Percentiles rank a stretch among this genome's conserved stretches.
phyloP scores from a whole-genome alignment of 2,797 vertebrate species.

The Siniperca scherzeri region DNA sequence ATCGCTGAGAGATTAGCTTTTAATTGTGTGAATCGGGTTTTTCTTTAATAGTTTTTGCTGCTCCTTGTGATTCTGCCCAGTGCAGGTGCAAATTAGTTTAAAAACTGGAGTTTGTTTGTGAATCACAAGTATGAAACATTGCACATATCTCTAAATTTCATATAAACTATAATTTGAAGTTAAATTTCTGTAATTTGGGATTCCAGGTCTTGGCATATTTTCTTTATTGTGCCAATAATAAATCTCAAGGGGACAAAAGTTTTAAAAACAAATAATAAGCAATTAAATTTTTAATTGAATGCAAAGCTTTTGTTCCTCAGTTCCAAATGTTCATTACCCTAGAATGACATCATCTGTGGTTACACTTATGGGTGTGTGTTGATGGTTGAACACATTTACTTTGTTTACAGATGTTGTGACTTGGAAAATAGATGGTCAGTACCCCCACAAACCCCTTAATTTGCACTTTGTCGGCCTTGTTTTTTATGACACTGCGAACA shows the following conservation, averaged over 20 bases:
- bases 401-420: conserved; percentile 78
- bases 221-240: conserved; percentile 30
- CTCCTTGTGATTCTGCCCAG: neutral
- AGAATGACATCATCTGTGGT: conserved; percentile 78
- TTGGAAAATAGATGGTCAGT: conserved; percentile 79
- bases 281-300: conserved; percentile 64
- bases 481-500: conserved; percentile 82
- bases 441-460: conserved; percentile 80
- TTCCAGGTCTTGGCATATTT: conserved; percentile 17
- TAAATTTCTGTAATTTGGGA: conserved; percentile 1
- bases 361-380: conserved; percentile 69
- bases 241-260: conserved; percentile 39
- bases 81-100: conserved; percentile 1
- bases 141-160: neutral
- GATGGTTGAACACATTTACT: conserved; percentile 64
- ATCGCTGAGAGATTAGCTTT: conserved; percentile 12
- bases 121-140: neutral
- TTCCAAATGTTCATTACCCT: conserved; percentile 66
- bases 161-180: conserved; percentile 4
- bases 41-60: neutral
- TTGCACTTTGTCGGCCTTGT: conserved; percentile 79
- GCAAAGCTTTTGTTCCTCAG: conserved; percentile 52
- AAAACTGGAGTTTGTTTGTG: neutral
- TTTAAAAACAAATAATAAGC: conserved; percentile 65
- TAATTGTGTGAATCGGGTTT: neutral